phyloP scores from a whole-genome alignment of 2,888 invertebrate species.

The Hydriomena furcata region DNA sequence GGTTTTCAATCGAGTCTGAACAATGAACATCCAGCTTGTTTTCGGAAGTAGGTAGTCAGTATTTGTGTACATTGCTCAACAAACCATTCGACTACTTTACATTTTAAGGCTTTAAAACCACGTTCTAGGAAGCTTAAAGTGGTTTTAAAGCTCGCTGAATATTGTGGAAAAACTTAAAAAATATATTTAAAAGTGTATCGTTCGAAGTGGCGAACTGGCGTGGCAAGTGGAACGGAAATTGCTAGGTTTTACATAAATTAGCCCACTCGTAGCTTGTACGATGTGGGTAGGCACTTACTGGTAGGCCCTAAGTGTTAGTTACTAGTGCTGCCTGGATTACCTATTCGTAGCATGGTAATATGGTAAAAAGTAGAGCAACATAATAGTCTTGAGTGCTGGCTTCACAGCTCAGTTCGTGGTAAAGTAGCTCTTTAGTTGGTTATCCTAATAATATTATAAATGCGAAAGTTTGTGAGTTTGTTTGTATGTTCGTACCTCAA shows the following conservation, averaged over 20 bases:
- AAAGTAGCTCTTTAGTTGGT: no score
- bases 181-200: conserved; percentile 9
- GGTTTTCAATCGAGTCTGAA: no score
- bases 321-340: background rate
- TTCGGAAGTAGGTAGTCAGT: no score
- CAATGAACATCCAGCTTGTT: no score
- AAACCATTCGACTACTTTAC: background rate
- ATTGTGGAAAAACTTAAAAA: conserved; percentile 9
- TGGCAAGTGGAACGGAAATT: conserved; percentile 17
- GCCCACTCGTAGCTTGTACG: conserved; percentile 10
- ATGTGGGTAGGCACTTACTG: background rate
- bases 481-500: no score
- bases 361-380: no score
- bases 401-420: no score
- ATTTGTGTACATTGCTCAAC: background rate
- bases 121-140: conserved; percentile 2
- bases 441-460: no score
- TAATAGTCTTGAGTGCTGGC: no score
- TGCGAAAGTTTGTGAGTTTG: no score
- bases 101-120: background rate
- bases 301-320: background rate
- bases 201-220: conserved; percentile 12
- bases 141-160: background rate
- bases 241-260: conserved; percentile 26
- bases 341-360: no score